Base-by-base conservation (phyloP, 2,888 invertebrate species). In the Polydrusus pterygomalis region DNA sequence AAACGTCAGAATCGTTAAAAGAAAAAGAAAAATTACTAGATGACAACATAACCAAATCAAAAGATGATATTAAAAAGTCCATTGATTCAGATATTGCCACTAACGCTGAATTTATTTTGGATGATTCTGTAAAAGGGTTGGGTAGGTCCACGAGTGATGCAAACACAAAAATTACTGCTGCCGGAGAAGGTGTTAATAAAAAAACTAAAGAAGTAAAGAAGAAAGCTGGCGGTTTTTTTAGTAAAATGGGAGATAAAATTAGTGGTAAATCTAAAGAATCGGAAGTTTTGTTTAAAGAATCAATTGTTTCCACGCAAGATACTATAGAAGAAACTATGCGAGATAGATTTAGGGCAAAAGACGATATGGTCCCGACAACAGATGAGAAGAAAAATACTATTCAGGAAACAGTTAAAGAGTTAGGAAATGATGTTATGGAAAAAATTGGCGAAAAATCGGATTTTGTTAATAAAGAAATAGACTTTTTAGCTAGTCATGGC, bases 241-340 rank as follows among this genome's bases (percentile, higher is more conserved):
- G 64, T 15, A 75, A 68, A 64, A n/a, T 77, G 10, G 63, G 69
- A 1, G 69, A 47, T 13, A 75, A 77, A 67, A 43, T 75, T 8
- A 68, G 45, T 30, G 68, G 67, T 25, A 76, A 76, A 72, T 11
- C 56, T 9, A 74, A 74, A 64, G 69, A 69, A 43, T 15, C 20
- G 1, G 67, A 68, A 68, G 63, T 45, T 18, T 74, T 77, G 1
- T n/a, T 72, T 45, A 76, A 70, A 65, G 70, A 70, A 15, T n/a
- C 20, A 11, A 40, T 40, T 40, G 25, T 13, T 11, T 13, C 25
- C 25, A 25, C 25, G 25, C 25, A 25, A 25, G 43, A 43, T 43
- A n/a, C 43, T 3, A 43, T n/a, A 13, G n/a, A 43, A 43, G n/a
- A 43, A n/a, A n/a, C n/a, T 3, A n/a, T n/a, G 9, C 13, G n/a